Percentiles rank a stretch among this genome's conserved stretches.
phyloP scores from a whole-genome alignment of 2,113 vertebrate genomes.

The Prolemur simus region DNA sequence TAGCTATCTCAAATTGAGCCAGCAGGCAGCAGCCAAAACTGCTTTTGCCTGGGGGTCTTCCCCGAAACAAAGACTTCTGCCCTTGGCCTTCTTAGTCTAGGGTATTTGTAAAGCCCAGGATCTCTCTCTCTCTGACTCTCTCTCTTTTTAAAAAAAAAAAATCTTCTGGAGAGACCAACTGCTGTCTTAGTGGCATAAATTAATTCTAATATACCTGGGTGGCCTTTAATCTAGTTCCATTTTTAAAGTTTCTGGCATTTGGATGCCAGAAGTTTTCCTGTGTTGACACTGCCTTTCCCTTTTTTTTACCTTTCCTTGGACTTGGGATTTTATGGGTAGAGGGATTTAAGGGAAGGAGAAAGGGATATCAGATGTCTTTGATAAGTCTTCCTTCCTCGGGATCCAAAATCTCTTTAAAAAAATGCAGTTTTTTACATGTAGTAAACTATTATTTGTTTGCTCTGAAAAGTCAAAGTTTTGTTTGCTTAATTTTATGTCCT shows the following conservation, averaged over 20 bases:
- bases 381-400: neutral
- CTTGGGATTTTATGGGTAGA: neutral
- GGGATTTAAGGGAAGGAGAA: neutral
- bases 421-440: neutral
- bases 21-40: neutral
- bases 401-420: neutral
- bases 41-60: neutral
- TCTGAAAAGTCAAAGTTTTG: neutral
- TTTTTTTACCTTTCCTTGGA: neutral
- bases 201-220: neutral
- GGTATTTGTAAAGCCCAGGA: neutral
- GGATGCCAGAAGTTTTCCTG: neutral
- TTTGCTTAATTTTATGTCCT: neutral
- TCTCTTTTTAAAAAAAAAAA: neutral
- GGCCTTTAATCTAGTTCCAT: neutral
- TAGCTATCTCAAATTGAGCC: neutral
- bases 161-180: neutral
- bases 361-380: neutral
- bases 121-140: neutral
- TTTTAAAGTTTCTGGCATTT: neutral
- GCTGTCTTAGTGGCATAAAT: neutral
- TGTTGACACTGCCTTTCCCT: neutral
- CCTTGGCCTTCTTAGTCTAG: neutral
- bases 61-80: neutral
- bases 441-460: neutral